Base-by-base conservation (phyloP, 2,797 vertebrate species). In the Falco columbarius region DNA sequence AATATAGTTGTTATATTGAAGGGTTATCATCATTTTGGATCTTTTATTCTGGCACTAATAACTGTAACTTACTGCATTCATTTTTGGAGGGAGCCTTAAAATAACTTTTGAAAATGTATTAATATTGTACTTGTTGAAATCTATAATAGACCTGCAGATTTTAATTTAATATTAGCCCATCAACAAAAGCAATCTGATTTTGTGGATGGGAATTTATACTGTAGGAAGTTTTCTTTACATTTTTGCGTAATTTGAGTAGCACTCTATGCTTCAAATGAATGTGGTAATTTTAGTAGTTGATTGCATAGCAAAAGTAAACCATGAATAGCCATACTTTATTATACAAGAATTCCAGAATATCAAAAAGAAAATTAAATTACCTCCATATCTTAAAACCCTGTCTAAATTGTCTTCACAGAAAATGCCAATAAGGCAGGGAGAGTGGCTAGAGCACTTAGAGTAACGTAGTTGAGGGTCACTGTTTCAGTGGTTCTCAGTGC, bases 1-100 rank as follows among this genome's bases (percentile, higher is more conserved):
- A 97, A 97, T 88, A 96, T 29, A 95, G 95, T 88, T 96, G 94
- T 96, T 97, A 72, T 36, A 89, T 88, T 94, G 93, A 96, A 96
- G 68, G 81, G 81, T 90, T 96, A 95, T 96, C 94, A 94, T 89
- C 68, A 75, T 86, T 92, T 83, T 4, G 7, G 70, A 91, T 97
- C 94, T 95, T 91, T 93, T 72, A 89, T 81, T 66, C 84, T 91
- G 87, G 72, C 91, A 83, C 87, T 96, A 96, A 95, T 95, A 94
- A 91, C 86, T 91, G 71, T 93, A 95, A 93, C 93, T 94, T 86
- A 84, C 68, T 83, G 93, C 91, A 52, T 83, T 96, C 85, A 56
- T 55, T 95, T 91, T 86, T 93, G 83, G 92, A 93, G 75, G 79
- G 55, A 93, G 51, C 72, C 91, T 93, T 89, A 93, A 91, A 97